Evolutionary conservation across 1,140 invertebrate genomes (phyloP), one percentile per base, ranked within the genome.

Genomic region (Heliconius hewitsoni): DNA sequence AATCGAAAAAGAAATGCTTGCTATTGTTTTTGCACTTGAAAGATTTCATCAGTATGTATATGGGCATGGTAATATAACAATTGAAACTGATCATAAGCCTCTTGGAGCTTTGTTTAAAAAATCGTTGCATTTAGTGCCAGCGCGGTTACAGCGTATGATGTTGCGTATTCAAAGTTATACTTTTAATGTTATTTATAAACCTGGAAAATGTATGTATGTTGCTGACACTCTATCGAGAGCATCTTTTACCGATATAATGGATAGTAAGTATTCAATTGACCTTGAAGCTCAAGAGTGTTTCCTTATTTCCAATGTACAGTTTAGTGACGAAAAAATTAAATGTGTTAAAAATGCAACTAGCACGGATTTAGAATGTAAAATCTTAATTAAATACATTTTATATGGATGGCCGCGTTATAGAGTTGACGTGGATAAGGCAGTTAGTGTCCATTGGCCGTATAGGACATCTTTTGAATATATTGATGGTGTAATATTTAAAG

Each of bases 401-500:
- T 57, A 72, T 39, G 71, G 71, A 8, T 72, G 71, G 71, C 71
- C 71, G 37, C 30, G 18, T 73, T 73, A 73, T 52, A 82, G 60
- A 71, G 19, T 27, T 37, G 57, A 83, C 27, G 50, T 83, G 3
- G 50, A 82, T 50, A 16, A 73, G 34, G 73, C 18, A 37, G 42
- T 79, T 27, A 57, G 52, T 6, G 16, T 66, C 2, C 71, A 78
- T 57, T 85, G 84, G 85, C 52, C 82, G 9, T 80, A 81, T 50
- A 79, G 81, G n/a, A 82, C 83, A 23, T 42, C n/a, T 11, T 80
- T 87, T 46, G 71, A 84, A 72, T 81, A 78, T 55, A 71, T 82
- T 5, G 76, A 83, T 42, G 86, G 80, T 3, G 37, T 93, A 55
- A 78, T 94, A 73, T 89, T 86, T 75, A 86, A 87, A 71, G 77